Evolutionary conservation across 2,888 invertebrate genomes (phyloP), one percentile per base, ranked within the genome.

Genomic region (Caenorhabditis sp.): DNA sequence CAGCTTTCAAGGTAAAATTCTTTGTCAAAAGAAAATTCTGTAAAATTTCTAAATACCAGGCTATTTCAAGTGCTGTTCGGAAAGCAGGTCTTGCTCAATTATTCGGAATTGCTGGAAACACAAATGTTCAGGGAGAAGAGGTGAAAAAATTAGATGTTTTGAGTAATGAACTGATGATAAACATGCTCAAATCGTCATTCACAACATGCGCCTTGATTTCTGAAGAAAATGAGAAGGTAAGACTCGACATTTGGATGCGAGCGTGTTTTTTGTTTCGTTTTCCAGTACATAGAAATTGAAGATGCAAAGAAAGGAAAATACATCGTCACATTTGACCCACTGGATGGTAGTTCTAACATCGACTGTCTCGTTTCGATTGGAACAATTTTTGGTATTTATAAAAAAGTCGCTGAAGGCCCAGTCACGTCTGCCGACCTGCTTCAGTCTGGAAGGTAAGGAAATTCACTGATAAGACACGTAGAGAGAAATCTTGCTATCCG

Each of bases 321-420:
- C 89, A 92, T 99, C 68, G 96, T 99, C 0, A 94, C 95, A 86
- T 99, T 99, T 89, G 97, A 99, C 89, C 97, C 97, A 0, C 90
- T 99, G 69, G 99, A 99, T 89, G 99, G 99, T 0, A 97, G 97
- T 0, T 97, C 97, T 0, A 97, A 99, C 89, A 99, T 99, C 85
- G 99, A 99, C 88, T 97, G 97, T 82, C 91, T 97, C 8, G 95
- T 95, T 0, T 96, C 97, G 0, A 67, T 67, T 21, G 67, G 65
- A 50, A 66, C 66, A 21, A 66, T 66, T 31, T 66, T 66, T 62
- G 66, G 66, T 36, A 62, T 66, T 31, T 66, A 36, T 19, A 43
- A 31, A 19, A 66, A 66, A 49, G n/a, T n/a, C 1, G 17, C 10
- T 12, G 61, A 66, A 2, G 66, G 61, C 8, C 53, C 53, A 19